Conservation (phyloP, 2,797 vertebrate genomes). For the Phrynocephalus guinanensis region DNA sequence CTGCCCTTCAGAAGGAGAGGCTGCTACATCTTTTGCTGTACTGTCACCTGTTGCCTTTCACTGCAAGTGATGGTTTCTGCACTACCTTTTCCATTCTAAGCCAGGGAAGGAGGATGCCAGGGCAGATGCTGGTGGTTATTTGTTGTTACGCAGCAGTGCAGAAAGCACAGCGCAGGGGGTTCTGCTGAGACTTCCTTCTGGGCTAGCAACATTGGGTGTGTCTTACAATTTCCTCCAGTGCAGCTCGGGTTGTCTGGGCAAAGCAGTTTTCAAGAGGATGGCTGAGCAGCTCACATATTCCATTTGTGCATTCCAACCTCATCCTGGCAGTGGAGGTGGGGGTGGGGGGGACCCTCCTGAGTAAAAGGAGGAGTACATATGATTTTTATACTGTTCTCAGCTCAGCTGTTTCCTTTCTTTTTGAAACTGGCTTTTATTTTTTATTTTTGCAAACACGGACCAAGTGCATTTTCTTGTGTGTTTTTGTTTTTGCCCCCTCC, state of each 20-base stretch:
- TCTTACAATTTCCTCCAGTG: constrained; percentile 10
- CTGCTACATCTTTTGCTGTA: constrained; percentile 37
- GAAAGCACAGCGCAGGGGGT: constrained; percentile 54
- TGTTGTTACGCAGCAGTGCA: constrained; percentile 36
- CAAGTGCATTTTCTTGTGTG: constrained; percentile 69
- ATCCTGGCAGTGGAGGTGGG: neutral
- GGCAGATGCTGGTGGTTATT: neutral
- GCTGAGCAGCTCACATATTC: neutral
- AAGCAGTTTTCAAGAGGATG: neutral
- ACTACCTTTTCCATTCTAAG: constrained; percentile 51
- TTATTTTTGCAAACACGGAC: constrained; percentile 54
- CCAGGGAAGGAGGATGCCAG: constrained; percentile 35
- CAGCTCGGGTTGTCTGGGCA: rapidly evolving
- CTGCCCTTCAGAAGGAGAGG: constrained; percentile 40
- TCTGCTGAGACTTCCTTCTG: rapidly evolving
- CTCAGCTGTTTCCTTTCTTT: constrained; percentile 24
- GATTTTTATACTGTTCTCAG: constrained; percentile 48
- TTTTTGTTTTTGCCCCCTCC: constrained; percentile 60
- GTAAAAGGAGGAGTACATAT: too few relatives aligned
- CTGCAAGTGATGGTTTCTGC: constrained; percentile 57
- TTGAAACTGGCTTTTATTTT: constrained; percentile 44
- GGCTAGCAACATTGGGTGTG: neutral
- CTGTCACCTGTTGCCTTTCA: constrained; percentile 46
- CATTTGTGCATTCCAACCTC: rapidly evolving
- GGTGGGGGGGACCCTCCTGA: neutral